Evolutionary conservation across 2,797 vertebrate species (phyloP).

Genomic region (Zalophus californianus): DNA sequence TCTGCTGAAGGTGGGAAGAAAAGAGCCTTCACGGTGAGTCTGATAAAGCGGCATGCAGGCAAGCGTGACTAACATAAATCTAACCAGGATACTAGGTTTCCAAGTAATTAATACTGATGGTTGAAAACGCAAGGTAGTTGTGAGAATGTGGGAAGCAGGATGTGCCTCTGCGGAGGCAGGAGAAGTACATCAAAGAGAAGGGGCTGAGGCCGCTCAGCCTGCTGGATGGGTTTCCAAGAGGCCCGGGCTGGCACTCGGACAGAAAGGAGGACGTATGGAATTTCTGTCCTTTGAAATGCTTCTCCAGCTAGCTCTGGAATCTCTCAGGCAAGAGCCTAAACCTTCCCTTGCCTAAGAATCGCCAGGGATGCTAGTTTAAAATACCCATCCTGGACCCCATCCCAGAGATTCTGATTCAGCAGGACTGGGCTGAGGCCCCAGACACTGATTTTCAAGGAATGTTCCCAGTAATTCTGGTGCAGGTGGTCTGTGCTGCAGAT

Average conservation of each 20-base stretch:
- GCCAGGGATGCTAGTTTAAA: background rate
- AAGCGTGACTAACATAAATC: background rate
- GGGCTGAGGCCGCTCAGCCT: background rate
- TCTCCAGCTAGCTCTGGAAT: background rate
- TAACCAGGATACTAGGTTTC: background rate
- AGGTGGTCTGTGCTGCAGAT: background rate
- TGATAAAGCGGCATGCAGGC: background rate
- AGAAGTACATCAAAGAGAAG: background rate
- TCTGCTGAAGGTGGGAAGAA: background rate
- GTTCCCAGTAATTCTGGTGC: background rate
- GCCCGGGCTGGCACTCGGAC: background rate
- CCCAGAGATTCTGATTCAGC: background rate
- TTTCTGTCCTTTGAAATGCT: background rate
- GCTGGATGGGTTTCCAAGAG: background rate
- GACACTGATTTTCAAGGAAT: background rate
- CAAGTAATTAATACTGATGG: background rate
- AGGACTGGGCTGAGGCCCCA: background rate
- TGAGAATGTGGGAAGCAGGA: background rate
- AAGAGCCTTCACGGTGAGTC: background rate
- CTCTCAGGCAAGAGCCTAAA: background rate
- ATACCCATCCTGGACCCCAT: background rate
- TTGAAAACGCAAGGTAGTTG: background rate
- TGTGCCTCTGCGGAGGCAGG: conserved; percentile 9
- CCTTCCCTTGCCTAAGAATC: background rate
- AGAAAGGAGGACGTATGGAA: background rate